These are phyloP conservation scores for Lasioglossum leucozonium DNA, from an alignment of 2,888 invertebrate genomes.

Conservation along the genomic window DNA sequence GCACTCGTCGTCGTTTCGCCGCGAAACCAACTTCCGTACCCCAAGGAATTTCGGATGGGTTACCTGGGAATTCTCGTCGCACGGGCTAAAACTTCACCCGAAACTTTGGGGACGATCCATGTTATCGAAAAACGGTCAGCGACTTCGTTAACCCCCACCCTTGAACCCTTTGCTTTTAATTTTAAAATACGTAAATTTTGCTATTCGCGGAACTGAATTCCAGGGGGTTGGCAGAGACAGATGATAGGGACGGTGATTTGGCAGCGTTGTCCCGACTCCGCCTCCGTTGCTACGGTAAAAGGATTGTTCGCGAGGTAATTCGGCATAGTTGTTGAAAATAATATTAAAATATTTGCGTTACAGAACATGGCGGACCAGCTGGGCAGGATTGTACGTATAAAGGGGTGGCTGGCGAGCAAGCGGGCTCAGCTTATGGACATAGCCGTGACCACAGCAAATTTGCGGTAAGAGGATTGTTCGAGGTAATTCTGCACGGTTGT, in stretches of 20 bases:
- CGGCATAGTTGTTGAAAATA: conserved; percentile 10
- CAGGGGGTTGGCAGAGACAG: neutral
- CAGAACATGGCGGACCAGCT: neutral
- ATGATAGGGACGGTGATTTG: neutral
- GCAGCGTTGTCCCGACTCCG: neutral
- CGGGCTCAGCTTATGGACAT: conserved; percentile 9
- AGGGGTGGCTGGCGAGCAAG: neutral
- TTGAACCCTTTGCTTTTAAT: neutral
- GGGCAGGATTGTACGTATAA: neutral
- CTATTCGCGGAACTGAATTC: neutral
- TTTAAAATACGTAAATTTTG: neutral
- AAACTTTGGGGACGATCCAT: conserved; percentile 29
- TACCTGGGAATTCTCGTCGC: conserved; percentile 40
- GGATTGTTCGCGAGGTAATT: neutral
- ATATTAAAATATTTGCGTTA: conserved; percentile 4
- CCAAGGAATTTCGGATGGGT: conserved; percentile 39
- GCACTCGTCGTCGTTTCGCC: conserved; percentile 22
- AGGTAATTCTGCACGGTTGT: conserved; percentile 32
- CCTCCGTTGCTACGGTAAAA: neutral
- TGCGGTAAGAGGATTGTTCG: conserved; percentile 12
- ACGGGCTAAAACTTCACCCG: neutral
- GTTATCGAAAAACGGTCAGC: conserved; percentile 15
- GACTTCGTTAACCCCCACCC: neutral
- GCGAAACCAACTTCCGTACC: conserved; percentile 16
- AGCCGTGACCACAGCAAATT: conserved; percentile 7